phyloP scores from a whole-genome alignment of 2,113 vertebrate species.

The Notarius lentiginosus region DNA sequence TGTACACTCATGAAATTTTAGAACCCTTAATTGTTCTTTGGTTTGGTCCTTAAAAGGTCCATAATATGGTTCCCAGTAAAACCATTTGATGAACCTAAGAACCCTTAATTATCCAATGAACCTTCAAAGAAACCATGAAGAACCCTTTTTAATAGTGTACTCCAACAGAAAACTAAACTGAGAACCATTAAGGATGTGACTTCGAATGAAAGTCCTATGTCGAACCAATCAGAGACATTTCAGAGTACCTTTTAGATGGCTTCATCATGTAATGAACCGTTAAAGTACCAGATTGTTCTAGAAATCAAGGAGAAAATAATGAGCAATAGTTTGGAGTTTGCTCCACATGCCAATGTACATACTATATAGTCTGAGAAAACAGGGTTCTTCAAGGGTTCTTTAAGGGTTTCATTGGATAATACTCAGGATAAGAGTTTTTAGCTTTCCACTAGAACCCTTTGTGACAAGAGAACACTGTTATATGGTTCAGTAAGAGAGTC shows the following conservation, averaged over 20 bases:
- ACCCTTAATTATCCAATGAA: background rate
- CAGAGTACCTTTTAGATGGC: background rate
- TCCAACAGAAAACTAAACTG: background rate
- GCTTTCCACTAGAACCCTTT: background rate
- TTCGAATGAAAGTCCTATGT: background rate
- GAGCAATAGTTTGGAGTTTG: background rate
- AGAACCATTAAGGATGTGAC: background rate
- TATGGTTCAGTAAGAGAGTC: background rate
- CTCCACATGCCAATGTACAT: background rate
- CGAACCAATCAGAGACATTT: background rate
- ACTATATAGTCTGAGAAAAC: background rate
- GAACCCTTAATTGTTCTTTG: background rate
- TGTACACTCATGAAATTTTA: background rate
- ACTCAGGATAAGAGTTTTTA: background rate
- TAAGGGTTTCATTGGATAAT: background rate
- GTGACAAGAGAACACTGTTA: background rate
- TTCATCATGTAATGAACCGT: background rate
- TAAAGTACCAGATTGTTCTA: background rate
- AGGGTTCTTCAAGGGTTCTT: background rate
- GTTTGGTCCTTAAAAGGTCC: background rate
- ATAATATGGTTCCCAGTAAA: background rate
- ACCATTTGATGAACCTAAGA: background rate
- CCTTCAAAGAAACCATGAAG: background rate
- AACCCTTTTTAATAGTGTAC: background rate
- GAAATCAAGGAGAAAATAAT: background rate